Evolutionary conservation across 2,797 vertebrate genomes (phyloP), one percentile per base, ranked within the genome.

Genomic region (Clarias platycephalus): DNA sequence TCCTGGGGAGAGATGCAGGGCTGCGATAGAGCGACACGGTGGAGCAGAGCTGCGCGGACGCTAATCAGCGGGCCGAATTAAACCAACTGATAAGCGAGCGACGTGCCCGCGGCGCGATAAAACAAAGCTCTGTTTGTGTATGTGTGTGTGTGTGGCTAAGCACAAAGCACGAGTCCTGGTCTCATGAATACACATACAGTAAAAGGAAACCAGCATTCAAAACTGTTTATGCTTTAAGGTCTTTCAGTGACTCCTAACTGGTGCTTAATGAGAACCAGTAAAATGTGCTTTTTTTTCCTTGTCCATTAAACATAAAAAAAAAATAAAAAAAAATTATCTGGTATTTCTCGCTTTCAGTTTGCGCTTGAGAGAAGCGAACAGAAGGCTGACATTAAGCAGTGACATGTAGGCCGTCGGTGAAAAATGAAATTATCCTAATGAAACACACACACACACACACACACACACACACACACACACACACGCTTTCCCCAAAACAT

Each of bases 31-130:
- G 81, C 79, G 9, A 49, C 40, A 66, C 53, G 24, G 24, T n/a
- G 24, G 76, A 83, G 58, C 86, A 85, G 84, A 16, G 34, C 55
- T 7, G 82, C 84, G 82, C 16, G 31, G 75, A 68, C 77, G 66
- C 70, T 88, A 86, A 90, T 87, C 88, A 90, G 75, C 64, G 7
- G 49, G 26, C 24, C 62, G 84, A 90, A 89, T 90, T 87, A 89
- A 88, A 87, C 20, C 49, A 62, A 76, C 44, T 26, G 90, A 89
- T 90, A 88, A 90, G 83, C 57, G 64, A 58, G 34, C 70, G 76
- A 85, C 62, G 71, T 83, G 84, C 66, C 76, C 44, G 71, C 75
- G 70, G 68, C 55, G 70, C 67, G 86, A 87, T 86, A 88, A 87
- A 85, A 83, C 85, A 84, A 79, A 81, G 34, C 49, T 75, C 34